Percentiles rank a stretch among this genome's conserved stretches.
Conservation (phyloP, 2,113 vertebrate genomes). For the Macaca fascicularis region T2T-MFA8v1.1 NC_088378.1:888501-889000, state of each 20-base stretch:
- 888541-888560: not conserved
- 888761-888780: too few species aligned
- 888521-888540: not conserved
- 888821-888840: not conserved
- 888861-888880: not conserved
- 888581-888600: not conserved
- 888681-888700: too few species aligned
- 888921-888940: not conserved
- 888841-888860: fast-evolving
- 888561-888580: not conserved
- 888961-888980: too few species aligned
- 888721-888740: not conserved
- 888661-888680: too few species aligned
- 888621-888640: not conserved
- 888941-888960: too few species aligned
- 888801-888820: not conserved
- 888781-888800: not conserved
- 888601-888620: not conserved
- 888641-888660: too few species aligned
- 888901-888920: too few species aligned
- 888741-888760: not conserved
- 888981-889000: too few species aligned
- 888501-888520: not conserved
- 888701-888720: too few species aligned
- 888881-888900: not conserved